Percentiles rank a stretch among this genome's conserved stretches.
These are phyloP conservation scores for Lytechinus variegatus DNA, from an alignment of 35 echinoderm and acorn worm genomes.

Conservation along the genomic window DNA sequence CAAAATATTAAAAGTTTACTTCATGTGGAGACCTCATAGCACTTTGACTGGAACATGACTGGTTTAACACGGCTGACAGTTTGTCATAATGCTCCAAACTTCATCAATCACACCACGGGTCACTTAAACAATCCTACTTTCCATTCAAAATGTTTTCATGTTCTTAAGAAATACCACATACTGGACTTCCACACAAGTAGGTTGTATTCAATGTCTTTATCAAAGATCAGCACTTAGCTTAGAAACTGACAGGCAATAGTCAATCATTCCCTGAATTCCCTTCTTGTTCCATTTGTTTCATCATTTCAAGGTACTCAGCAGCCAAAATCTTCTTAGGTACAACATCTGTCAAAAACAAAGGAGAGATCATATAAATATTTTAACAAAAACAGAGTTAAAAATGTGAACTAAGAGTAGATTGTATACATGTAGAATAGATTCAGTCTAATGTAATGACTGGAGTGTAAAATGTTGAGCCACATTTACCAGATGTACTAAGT, in stretches of 20 bases:
- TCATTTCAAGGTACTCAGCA: conserved; percentile 45
- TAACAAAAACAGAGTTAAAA: too few relatives aligned
- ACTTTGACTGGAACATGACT: too few relatives aligned
- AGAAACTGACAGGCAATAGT: not conserved
- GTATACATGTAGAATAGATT: too few relatives aligned
- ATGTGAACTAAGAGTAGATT: too few relatives aligned
- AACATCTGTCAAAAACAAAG: conserved; percentile 1
- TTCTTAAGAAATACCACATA: not conserved
- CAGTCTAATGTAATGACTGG: too few relatives aligned
- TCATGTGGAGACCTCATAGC: too few relatives aligned
- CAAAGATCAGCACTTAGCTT: not conserved
- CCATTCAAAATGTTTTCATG: not conserved
- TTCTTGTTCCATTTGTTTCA: conserved; percentile 40
- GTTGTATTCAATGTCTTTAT: not conserved
- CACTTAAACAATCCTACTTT: not conserved
- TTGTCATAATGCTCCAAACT: too few relatives aligned
- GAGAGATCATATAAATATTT: not conserved
- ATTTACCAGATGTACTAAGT: too few relatives aligned
- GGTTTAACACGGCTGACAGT: too few relatives aligned
- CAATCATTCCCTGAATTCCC: not conserved
- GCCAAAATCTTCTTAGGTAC: conserved; percentile 34
- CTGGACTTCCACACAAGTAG: not conserved
- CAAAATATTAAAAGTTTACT: too few relatives aligned
- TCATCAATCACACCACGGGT: not conserved
- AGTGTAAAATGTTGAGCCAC: too few relatives aligned